Percentiles rank a stretch among this genome's conserved stretches.
Evolutionary conservation across 53 echinoderm and acorn worm genomes (phyloP).

Genomic region (Echinarachnius parma): DNA sequence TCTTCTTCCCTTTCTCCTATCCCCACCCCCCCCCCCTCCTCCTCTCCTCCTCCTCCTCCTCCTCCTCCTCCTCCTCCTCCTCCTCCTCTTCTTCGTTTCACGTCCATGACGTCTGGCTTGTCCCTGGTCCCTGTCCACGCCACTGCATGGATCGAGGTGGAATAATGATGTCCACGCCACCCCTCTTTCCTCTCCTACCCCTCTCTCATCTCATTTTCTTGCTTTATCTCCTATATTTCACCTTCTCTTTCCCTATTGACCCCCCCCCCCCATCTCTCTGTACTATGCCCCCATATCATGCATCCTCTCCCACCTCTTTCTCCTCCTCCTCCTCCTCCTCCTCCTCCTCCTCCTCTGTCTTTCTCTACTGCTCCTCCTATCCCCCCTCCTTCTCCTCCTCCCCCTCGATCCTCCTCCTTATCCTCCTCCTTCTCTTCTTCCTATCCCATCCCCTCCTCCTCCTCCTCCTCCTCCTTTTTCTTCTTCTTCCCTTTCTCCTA

Average conservation of each 20-base stretch:
- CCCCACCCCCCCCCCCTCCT: no score
- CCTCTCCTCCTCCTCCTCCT: background rate
- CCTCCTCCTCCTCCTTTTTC: background rate
- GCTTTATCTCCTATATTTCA: background rate
- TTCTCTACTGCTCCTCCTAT: background rate
- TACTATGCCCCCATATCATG: background rate
- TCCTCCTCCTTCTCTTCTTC: background rate
- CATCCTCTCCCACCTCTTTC: background rate
- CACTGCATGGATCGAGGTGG: no score
- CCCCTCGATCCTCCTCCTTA: background rate
- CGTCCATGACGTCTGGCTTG: no score
- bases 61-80: background rate
- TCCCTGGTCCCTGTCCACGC: no score
- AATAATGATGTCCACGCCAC: background rate
- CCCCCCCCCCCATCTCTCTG: background rate
- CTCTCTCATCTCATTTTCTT: background rate
- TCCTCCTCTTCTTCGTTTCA: background rate
- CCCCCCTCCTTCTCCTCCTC: background rate
- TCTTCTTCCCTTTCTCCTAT: background rate
- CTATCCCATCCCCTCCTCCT: background rate
- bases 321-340: slow-evolving; percentile 13
- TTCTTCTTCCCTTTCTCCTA: background rate
- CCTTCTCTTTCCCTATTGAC: background rate
- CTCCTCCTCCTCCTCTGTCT: slow-evolving; percentile 9
- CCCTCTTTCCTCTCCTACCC: background rate